phyloP scores from a whole-genome alignment of 1,140 invertebrate species.

The Procambarus virginalis region DNA sequence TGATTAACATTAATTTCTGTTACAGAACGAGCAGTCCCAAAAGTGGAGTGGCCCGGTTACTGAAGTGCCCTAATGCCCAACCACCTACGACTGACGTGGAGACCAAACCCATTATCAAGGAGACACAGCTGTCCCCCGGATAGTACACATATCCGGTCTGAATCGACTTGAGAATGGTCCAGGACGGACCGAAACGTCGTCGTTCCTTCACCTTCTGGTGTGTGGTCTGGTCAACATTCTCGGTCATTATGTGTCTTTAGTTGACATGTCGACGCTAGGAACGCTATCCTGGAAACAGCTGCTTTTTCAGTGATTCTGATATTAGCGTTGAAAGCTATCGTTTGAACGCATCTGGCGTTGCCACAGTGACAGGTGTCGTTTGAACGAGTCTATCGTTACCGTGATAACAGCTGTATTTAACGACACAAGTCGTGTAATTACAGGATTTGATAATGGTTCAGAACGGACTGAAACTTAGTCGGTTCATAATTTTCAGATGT shows the following conservation, averaged over 20 bases:
- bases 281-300: neutral
- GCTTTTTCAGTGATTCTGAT: neutral
- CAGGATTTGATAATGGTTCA: too few species aligned
- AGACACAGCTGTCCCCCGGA: conserved; percentile 55
- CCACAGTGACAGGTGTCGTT: neutral
- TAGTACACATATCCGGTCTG: neutral
- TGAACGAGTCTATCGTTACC: too few species aligned
- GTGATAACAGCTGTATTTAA: too few species aligned
- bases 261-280: neutral
- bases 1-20: neutral
- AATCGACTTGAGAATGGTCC: too few species aligned
- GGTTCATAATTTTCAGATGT: too few species aligned
- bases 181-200: too few species aligned
- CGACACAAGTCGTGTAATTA: too few species aligned
- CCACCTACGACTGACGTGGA: conserved; percentile 50
- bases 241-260: neutral
- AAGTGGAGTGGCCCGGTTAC: conserved; percentile 17
- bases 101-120: conserved; percentile 58
- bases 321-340: neutral
- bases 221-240: neutral
- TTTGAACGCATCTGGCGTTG: neutral
- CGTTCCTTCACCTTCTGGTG: too few species aligned
- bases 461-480: too few species aligned
- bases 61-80: conserved; percentile 24
- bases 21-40: conserved; percentile 3